Conservation (phyloP, 2,888 invertebrate genomes). For the Cataglyphis cursor region DNA sequence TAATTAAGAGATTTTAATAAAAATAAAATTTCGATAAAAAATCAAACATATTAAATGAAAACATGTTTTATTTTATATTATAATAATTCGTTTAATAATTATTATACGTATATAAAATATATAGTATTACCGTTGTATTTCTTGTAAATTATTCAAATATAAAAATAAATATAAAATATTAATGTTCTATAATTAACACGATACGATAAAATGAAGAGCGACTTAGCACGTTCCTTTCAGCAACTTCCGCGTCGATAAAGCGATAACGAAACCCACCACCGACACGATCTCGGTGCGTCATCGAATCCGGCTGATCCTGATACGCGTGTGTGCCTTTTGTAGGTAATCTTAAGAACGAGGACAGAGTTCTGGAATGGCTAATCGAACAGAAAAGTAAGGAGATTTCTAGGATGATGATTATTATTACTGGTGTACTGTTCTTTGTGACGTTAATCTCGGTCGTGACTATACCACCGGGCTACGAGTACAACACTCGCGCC, state of each 20-base stretch:
- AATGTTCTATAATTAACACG: not conserved
- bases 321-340: slow-evolving; percentile 87
- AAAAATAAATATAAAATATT: not conserved
- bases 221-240: slow-evolving; percentile 49
- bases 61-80: not conserved
- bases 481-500: slow-evolving; percentile 83
- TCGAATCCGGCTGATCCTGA: slow-evolving; percentile 71
- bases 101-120: too few species aligned
- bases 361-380: slow-evolving; percentile 98
- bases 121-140: not conserved
- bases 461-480: slow-evolving; percentile 85
- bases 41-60: not conserved
- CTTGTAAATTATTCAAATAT: not conserved
- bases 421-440: slow-evolving; percentile 86
- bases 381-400: slow-evolving; percentile 98
- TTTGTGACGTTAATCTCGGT: slow-evolving; percentile 86
- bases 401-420: slow-evolving; percentile 86
- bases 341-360: slow-evolving; percentile 98
- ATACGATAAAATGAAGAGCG: slow-evolving; percentile 32
- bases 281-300: slow-evolving; percentile 63
- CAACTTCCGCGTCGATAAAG: slow-evolving; percentile 51
- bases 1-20: slow-evolving; percentile 9
- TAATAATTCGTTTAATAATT: not conserved
- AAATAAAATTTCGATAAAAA: not conserved
- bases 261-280: slow-evolving; percentile 45